Percentiles rank a stretch among this genome's conserved stretches.
Conservation (phyloP, 2,888 invertebrate genomes). For the Lithophane semibrunnea region DNA sequence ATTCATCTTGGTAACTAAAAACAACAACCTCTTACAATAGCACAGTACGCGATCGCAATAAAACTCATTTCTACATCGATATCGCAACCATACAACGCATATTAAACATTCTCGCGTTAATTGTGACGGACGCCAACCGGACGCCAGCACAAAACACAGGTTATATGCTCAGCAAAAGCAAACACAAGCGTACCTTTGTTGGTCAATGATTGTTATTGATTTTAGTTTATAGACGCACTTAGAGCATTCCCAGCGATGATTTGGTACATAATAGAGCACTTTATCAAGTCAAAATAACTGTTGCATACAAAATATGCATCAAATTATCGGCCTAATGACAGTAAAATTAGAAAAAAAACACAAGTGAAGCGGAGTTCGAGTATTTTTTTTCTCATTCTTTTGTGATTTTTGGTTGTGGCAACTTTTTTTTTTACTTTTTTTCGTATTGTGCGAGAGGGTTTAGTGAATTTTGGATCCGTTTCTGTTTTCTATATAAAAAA, state of each 20-base stretch:
- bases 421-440: slow-evolving; percentile 29
- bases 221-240: slow-evolving; percentile 89
- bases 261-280: slow-evolving; percentile 88
- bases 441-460: background rate
- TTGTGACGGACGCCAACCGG: slow-evolving; percentile 90
- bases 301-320: slow-evolving; percentile 89
- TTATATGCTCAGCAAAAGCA: slow-evolving; percentile 88
- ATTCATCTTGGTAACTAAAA: slow-evolving; percentile 90
- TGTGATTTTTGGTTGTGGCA: slow-evolving; percentile 64
- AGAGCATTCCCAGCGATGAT: slow-evolving; percentile 83
- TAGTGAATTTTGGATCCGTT: background rate
- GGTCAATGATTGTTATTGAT: slow-evolving; percentile 90
- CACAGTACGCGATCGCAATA: slow-evolving; percentile 68
- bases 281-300: slow-evolving; percentile 87
- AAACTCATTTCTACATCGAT: slow-evolving; percentile 74
- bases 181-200: slow-evolving; percentile 91
- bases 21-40: slow-evolving; percentile 78
- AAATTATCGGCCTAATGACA: slow-evolving; percentile 89
- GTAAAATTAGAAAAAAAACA: slow-evolving; percentile 90
- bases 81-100: slow-evolving; percentile 74
- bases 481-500: background rate
- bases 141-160: slow-evolving; percentile 90
- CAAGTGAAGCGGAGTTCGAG: slow-evolving; percentile 88
- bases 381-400: slow-evolving; percentile 87
- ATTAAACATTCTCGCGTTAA: slow-evolving; percentile 81